Percentiles rank a stretch among this genome's conserved stretches.
Evolutionary conservation across 1,140 invertebrate species (phyloP).

Genomic region (Liolophura sinensis): DNA sequence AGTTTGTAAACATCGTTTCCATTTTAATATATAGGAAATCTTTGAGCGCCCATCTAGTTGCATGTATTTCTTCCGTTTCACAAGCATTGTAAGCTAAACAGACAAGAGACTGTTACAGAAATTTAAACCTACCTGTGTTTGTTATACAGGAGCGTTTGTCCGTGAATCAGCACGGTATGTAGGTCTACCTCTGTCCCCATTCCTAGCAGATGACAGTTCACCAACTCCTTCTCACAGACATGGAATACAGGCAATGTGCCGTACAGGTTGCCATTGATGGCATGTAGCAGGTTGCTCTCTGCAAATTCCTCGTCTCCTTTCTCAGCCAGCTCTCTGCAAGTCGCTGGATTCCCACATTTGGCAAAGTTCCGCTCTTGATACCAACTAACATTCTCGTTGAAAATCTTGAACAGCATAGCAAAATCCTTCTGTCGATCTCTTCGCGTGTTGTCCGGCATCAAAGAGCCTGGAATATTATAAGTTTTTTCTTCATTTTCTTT

Average conservation of each 20-base stretch:
- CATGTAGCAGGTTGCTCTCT: constrained; percentile 23
- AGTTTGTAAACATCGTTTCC: no score
- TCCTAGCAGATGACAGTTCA: constrained; percentile 38
- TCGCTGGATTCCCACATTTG: constrained; percentile 8
- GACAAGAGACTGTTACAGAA: no score
- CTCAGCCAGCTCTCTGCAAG: constrained; percentile 9
- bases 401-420: constrained; percentile 29
- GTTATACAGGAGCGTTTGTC: constrained; percentile 22
- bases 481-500: no score
- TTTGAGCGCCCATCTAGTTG: no score
- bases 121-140: constrained; percentile 15
- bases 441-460: constrained; percentile 19
- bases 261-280: constrained; percentile 43
- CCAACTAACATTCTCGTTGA: constrained; percentile 42
- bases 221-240: constrained; percentile 26
- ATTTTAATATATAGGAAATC: no score
- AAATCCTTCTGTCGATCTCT: constrained; percentile 38
- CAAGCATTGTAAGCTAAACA: no score
- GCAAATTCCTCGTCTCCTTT: constrained; percentile 5
- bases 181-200: constrained; percentile 35
- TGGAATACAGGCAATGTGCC: constrained; percentile 35
- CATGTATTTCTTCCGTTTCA: no score
- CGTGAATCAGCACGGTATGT: constrained; percentile 34
- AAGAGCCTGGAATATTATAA: constrained; percentile 10
- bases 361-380: constrained; percentile 30